These are phyloP conservation scores for Caiman crocodilus DNA, from an alignment of 2,797 vertebrate species.

Conservation along the genomic window DNA sequence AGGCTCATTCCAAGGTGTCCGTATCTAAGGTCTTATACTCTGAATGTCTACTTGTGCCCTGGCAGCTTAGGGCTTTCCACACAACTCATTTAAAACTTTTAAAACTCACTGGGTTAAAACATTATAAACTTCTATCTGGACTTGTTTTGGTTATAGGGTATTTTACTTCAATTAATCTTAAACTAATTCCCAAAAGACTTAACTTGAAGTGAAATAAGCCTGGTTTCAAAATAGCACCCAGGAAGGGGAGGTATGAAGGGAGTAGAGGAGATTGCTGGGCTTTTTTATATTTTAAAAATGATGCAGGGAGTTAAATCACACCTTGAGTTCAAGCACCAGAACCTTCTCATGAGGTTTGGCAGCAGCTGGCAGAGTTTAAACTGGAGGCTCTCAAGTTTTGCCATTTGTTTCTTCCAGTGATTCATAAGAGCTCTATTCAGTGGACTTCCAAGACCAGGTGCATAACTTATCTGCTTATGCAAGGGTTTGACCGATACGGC, in stretches of 20 bases:
- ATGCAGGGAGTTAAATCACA: neutral
- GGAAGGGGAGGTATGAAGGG: neutral
- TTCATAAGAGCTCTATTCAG: neutral
- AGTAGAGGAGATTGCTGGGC: neutral
- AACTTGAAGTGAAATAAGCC: neutral
- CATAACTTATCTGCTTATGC: neutral
- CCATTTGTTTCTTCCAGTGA: neutral
- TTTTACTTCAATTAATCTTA: neutral
- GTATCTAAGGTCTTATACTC: neutral
- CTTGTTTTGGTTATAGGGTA: neutral
- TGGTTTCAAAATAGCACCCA: neutral
- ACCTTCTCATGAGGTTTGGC: neutral
- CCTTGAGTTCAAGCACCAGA: neutral
- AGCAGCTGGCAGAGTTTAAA: neutral
- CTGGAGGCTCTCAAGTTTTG: neutral
- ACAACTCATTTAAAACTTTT: neutral
- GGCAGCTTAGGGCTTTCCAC: neutral
- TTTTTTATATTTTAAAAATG: neutral
- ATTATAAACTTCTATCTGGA: neutral
- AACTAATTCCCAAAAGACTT: neutral
- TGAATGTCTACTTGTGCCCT: neutral
- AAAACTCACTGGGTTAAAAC: neutral
- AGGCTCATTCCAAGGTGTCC: neutral
- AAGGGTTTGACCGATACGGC: neutral
- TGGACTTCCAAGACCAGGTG: neutral